Conservation (phyloP, 2,113 vertebrate genomes). For the Hyperopisus bebe region DNA sequence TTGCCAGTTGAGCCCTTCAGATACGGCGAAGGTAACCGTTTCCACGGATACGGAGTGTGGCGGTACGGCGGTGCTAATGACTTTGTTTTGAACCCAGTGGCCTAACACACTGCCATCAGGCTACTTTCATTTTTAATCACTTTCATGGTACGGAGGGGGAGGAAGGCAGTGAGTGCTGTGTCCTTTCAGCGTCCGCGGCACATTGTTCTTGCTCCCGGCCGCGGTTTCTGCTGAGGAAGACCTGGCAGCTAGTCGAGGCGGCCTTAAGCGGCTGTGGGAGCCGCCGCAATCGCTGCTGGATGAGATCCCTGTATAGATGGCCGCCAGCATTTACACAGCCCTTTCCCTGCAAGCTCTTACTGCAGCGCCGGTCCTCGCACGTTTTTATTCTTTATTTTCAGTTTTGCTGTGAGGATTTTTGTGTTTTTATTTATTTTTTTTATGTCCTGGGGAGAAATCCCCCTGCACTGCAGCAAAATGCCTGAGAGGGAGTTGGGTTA, state of each 20-base stretch:
- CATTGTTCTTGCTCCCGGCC: not conserved
- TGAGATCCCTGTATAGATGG: not conserved
- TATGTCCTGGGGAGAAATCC: slow-evolving; percentile 57
- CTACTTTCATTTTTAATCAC: slow-evolving; percentile 2
- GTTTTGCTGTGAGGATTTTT: not conserved
- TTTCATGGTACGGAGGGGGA: not conserved
- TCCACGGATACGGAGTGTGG: not conserved
- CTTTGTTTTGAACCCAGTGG: slow-evolving; percentile 1
- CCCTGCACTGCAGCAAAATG: slow-evolving; percentile 94
- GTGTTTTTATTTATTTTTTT: slow-evolving; percentile 28
- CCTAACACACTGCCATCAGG: not conserved
- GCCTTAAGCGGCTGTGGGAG: not conserved
- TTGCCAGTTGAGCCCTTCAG: not conserved
- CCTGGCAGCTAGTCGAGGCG: not conserved
- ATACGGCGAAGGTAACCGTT: not conserved
- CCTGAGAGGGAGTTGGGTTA: slow-evolving; percentile 72
- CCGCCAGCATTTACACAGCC: not conserved
- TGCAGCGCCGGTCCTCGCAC: not conserved
- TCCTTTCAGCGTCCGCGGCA: not conserved
- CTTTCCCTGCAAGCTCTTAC: not conserved
- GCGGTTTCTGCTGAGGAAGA: not conserved
- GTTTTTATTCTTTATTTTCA: not conserved
- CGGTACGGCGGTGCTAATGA: not conserved
- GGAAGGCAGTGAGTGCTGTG: not conserved
- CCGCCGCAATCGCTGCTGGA: not conserved